Evolutionary conservation across 1,140 invertebrate species (phyloP), one percentile per base, ranked within the genome.

Genomic region (Diabrotica undecimpunctata): DNA sequence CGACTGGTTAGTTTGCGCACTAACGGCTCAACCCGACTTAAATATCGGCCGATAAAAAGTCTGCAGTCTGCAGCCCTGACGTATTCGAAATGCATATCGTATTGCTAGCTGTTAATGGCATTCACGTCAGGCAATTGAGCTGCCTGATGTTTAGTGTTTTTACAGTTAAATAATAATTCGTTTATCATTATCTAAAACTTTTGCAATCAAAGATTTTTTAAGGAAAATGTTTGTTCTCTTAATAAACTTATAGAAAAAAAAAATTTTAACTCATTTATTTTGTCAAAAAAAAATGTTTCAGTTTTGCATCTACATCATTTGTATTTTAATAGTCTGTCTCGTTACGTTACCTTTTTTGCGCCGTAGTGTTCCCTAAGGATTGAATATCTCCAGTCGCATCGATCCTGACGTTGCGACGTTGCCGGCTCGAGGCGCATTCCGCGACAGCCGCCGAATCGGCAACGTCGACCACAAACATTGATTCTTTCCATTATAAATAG

Each of bases 401-500:
- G 70, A 71, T 71, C 70, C 64, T 63, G 60, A 8, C 52, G 14
- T n/a, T 56, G 61, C 62, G 41, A 35, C 59, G 66, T 66, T 65
- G 70, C 67, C 70, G 62, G 36, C 14, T 41, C 12, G 60, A 39
- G 54, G 64, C 64, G 67, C 67, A 69, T 69, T 69, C 65, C 70
- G 65, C 70, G 66, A 66, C 70, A 64, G 41, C 54, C 55, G 50
- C 57, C 54, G 58, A 62, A 46, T 62, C 51, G 75, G 72, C 75
- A 76, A 76, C 75, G 59, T 60, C 65, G 73, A 54, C 65, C 66
- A 58, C 74, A 75, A 77, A 77, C 74, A 77, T 75, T 75, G 73
- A 77, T 77, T 75, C 73, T 75, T 75, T 75, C 72, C 75, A 77
- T 77, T 77, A 77, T 75, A 75, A 76, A 76, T 76, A 76, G 72